phyloP scores from a whole-genome alignment of 2,797 vertebrate genomes.

The Antennarius maculatus region DNA sequence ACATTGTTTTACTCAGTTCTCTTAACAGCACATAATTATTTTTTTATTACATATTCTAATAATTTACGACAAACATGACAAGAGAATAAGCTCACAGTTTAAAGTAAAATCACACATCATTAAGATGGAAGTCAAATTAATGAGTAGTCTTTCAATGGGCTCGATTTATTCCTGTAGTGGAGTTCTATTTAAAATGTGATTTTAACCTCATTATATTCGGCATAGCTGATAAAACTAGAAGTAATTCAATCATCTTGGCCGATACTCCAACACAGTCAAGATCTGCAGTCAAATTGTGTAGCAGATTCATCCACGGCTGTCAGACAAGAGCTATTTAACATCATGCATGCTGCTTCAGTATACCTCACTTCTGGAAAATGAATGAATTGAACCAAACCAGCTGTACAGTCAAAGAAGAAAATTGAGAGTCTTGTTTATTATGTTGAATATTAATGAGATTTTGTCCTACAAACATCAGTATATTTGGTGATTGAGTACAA shows the following conservation, averaged over 20 bases:
- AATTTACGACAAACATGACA: too few relatives aligned
- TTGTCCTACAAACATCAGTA: not conserved
- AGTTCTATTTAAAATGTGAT: slow-evolving; percentile 56
- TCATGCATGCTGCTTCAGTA: not conserved
- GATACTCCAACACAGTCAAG: not conserved
- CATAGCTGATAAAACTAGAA: slow-evolving; percentile 31
- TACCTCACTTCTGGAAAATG: too few relatives aligned
- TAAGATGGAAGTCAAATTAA: slow-evolving; percentile 3
- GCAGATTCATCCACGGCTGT: not conserved
- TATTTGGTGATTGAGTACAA: not conserved
- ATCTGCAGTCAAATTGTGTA: slow-evolving; percentile 13
- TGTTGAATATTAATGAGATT: too few relatives aligned
- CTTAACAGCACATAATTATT: too few relatives aligned
- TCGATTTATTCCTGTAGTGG: slow-evolving; percentile 40
- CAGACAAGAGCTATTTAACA: slow-evolving; percentile 11
- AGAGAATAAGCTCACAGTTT: too few relatives aligned
- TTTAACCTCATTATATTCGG: slow-evolving; percentile 51
- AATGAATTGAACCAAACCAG: not conserved
- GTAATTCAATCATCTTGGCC: slow-evolving; percentile 36
- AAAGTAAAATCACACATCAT: slow-evolving; percentile 3
- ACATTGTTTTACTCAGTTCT: too few relatives aligned
- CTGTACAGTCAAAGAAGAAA: not conserved
- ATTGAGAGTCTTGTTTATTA: not conserved
- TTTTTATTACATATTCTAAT: too few relatives aligned
- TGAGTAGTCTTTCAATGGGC: slow-evolving; percentile 29